Base-by-base conservation (phyloP, 2,888 invertebrate genomes). In the Sinelater perroti region DNA sequence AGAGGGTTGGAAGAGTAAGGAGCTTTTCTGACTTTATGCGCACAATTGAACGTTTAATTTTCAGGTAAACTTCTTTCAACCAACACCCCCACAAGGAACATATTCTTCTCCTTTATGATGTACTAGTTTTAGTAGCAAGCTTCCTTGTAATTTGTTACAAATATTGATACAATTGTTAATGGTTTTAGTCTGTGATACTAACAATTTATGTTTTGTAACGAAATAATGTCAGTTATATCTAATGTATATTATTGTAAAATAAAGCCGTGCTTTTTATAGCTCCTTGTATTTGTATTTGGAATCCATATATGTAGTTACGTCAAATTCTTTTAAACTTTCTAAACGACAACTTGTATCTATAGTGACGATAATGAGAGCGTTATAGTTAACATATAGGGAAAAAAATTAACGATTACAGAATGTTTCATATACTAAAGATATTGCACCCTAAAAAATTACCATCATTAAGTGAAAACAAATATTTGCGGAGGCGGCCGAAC, bases 121-220 rank as follows among this genome's bases (percentile, higher is more conserved):
- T 3, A 5, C 3, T 30, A 30, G 8, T 10, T 35, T 35, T 35
- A 35, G 17, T 35, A 20, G 11, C 11, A 44, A 44, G 28, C 30
- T 44, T 28, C 30, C 6, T 10, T 30, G 30, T 44, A 17, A n/a
- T 44, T 44, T 28, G 44, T 44, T 40, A 40, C 14, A 26, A 17
- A 44, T 30, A 30, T 44, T 13, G 24, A 24, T 8, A 38, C 14
- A 28, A 28, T 44, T 44, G 44, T 44, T 44, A 38, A 38, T 38
- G 33, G 28, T 35, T 50, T 50, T 50, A 50, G 50, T 50, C 50
- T 50, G 50, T 50, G 50, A 50, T 50, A 50, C 24, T 20, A 28
- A 28, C 28, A 44, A 11, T 28, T 44, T 44, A 30, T 16, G 26
- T 44, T 44, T 44, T 26, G 28, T 17, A 44, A 44, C 16, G 30